These are phyloP conservation scores for Scaptomyza pallida DNA, from an alignment of 1,140 invertebrate species.

Conservation along the genomic window DNA sequence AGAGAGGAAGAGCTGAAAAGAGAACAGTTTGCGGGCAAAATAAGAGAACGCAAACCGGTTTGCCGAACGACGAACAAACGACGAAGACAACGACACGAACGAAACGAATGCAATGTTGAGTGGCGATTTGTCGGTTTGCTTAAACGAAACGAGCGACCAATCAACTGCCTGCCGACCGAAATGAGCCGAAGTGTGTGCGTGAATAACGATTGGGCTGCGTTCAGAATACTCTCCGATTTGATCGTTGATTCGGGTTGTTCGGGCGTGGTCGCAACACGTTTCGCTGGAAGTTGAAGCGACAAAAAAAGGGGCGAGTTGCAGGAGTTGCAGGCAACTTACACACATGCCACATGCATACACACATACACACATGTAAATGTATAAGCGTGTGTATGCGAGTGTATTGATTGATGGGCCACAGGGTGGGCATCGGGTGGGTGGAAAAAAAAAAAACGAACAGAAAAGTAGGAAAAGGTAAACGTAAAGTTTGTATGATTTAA, in stretches of 20 bases:
- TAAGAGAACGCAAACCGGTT: slow-evolving; percentile 18
- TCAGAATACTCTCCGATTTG: slow-evolving; percentile 12
- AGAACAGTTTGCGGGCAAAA: not conserved
- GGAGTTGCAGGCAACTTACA: not conserved
- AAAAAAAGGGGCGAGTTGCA: slow-evolving; percentile 41
- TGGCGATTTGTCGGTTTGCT: slow-evolving; percentile 39
- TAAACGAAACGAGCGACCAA: slow-evolving; percentile 33
- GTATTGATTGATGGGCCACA: slow-evolving; percentile 68
- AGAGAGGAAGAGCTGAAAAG: too few relatives aligned
- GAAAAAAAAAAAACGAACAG: slow-evolving; percentile 15
- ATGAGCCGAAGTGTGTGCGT: slow-evolving; percentile 21
- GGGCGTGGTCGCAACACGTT: slow-evolving; percentile 16
- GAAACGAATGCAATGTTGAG: not conserved
- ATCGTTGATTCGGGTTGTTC: slow-evolving; percentile 21
- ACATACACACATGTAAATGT: not conserved
- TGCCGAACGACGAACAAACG: not conserved
- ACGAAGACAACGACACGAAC: not conserved
- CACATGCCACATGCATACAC: not conserved
- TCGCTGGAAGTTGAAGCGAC: not conserved
- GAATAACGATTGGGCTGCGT: slow-evolving; percentile 16
- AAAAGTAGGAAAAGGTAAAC: not conserved
- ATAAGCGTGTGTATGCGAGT: slow-evolving; percentile 1
- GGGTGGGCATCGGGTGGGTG: slow-evolving; percentile 46
- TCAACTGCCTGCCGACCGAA: slow-evolving; percentile 14
- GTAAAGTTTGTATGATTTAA: not conserved